Conservation (phyloP, 2,113 vertebrate species). For the Laterallus jamaicensis region DNA sequence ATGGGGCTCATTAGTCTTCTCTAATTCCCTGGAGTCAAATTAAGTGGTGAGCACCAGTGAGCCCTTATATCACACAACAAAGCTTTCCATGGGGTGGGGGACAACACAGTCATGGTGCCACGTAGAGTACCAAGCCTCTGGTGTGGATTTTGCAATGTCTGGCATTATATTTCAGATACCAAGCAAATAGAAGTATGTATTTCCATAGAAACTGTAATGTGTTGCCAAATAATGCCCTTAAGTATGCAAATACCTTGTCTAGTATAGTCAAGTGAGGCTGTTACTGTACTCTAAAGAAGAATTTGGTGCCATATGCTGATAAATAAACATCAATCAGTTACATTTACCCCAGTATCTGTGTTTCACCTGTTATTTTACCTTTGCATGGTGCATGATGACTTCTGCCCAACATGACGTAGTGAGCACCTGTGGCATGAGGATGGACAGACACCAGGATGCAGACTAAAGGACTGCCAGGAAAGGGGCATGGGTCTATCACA, state of each 20-base stretch:
- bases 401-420: background rate
- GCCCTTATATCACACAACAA: background rate
- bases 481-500: background rate
- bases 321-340: background rate
- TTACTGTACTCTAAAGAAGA: background rate
- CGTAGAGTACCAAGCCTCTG: background rate
- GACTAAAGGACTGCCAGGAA: background rate
- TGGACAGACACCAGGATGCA: background rate
- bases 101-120: conserved; percentile 11
- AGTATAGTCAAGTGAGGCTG: background rate
- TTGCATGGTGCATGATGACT: background rate
- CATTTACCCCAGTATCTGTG: background rate
- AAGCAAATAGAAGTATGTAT: conserved; percentile 8
- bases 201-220: background rate
- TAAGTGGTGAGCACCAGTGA: conserved; percentile 17
- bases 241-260: background rate
- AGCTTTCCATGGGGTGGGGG: background rate
- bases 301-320: background rate
- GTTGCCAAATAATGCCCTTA: background rate
- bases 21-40: conserved; percentile 41
- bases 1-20: conserved; percentile 37
- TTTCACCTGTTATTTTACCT: background rate
- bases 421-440: rapidly evolving
- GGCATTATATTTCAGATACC: background rate
- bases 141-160: conserved; percentile 2